Conservation (phyloP, 2,888 invertebrate genomes). For the Caenorhabditis panamensis region DNA sequence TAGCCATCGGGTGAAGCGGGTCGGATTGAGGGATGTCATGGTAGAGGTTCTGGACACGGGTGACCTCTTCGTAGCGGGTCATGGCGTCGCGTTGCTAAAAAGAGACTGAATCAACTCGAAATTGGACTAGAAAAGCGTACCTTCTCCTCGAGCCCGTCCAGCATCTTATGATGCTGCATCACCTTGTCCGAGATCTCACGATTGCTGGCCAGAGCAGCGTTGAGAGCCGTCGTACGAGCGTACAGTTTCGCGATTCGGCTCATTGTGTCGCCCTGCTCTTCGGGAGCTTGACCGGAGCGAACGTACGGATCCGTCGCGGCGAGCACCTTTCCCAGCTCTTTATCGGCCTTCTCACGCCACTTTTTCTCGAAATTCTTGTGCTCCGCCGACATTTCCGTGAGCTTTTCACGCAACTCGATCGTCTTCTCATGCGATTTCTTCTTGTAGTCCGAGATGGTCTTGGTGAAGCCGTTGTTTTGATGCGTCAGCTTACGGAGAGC, state of each 20-base stretch:
- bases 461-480: not conserved
- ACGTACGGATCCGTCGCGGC: not conserved
- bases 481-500: not conserved
- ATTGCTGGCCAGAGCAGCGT: constrained; percentile 12
- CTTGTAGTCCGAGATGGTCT: not conserved
- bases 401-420: not conserved
- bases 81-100: constrained; percentile 38
- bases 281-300: too few species aligned
- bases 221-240: constrained; percentile 1
- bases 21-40: constrained; percentile 1
- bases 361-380: too few species aligned
- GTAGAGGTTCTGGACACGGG: not conserved
- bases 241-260: too few species aligned
- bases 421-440: not conserved
- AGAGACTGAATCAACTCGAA: too few species aligned
- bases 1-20: constrained; percentile 7
- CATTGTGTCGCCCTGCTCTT: too few species aligned
- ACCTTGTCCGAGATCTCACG: not conserved
- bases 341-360: too few species aligned
- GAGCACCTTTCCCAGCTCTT: too few species aligned
- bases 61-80: constrained; percentile 2
- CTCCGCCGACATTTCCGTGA: not conserved
- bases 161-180: constrained; percentile 9
- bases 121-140: too few species aligned
- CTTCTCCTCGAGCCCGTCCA: constrained; percentile 1